Percentiles rank a stretch among this genome's conserved stretches.
phyloP scores from a whole-genome alignment of 2,888 invertebrate species.

The Omphaloscelis lunosa region DNA sequence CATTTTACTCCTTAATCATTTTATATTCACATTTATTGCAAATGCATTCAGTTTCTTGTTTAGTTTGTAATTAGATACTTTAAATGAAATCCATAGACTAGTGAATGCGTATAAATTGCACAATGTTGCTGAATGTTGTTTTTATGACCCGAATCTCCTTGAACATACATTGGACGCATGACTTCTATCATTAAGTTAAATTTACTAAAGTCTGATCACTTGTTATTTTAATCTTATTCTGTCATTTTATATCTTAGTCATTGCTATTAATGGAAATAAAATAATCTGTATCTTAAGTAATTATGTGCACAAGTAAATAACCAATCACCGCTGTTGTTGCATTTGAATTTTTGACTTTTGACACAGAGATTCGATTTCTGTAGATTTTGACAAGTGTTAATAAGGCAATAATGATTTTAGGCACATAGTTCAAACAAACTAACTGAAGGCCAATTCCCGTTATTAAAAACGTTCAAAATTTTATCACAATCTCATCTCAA shows the following conservation, averaged over 20 bases:
- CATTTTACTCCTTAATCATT: not conserved
- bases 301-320: not conserved
- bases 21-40: not conserved
- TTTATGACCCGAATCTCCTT: slow-evolving; percentile 47
- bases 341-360: not conserved
- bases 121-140: slow-evolving; percentile 16
- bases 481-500: too few species aligned
- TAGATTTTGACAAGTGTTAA: not conserved
- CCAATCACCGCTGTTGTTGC: not conserved
- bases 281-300: slow-evolving; percentile 5
- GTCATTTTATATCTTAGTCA: slow-evolving; percentile 23
- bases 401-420: not conserved
- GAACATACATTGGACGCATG: slow-evolving; percentile 1
- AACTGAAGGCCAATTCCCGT: too few species aligned
- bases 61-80: slow-evolving; percentile 2
- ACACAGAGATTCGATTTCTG: not conserved
- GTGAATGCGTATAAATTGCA: slow-evolving; percentile 20
- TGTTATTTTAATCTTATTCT: slow-evolving; percentile 25
- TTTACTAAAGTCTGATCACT: slow-evolving; percentile 8
- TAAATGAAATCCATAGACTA: slow-evolving; percentile 5
- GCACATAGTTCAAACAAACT: not conserved
- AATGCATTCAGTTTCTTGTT: slow-evolving; percentile 8
- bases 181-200: slow-evolving; percentile 12
- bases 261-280: slow-evolving; percentile 18
- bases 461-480: too few species aligned